Evolutionary conservation across 1,140 invertebrate species (phyloP), one percentile per base, ranked within the genome.

Genomic region (Caenorhabditis inopinata): DNA sequence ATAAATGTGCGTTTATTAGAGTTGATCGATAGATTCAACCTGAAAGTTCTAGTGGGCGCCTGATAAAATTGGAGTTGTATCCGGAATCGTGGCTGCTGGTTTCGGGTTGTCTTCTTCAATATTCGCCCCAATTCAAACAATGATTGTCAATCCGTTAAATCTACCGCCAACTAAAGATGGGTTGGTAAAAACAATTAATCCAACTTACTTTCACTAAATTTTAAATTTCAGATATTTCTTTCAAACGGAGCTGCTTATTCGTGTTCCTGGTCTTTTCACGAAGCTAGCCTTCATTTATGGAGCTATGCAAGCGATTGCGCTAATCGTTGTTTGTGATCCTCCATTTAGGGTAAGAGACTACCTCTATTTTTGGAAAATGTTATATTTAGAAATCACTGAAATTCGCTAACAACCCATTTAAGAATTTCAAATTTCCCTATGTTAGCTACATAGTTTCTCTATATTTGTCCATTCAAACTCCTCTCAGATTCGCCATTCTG

Each of bases 21-120:
- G 7, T 53, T 62, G 9, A 16, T 42, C 12, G 2, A 6, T 51
- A 47, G 27, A 11, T 48, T 12, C 12, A 32, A 29, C 14, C 18
- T 5, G 16, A 25, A 14, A 35, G 18, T 1, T 4, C 29, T 29
- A 83, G 83, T 87, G 86, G 86, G 85, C 86, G 2, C 86, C 86
- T 5, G 74, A 87, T 53, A 84, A 83, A 79, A 86, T 87, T 29
- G 86, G 86, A 6, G 79, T 85, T 14, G 76, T 84, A 4, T 82
- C 75, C 7, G 86, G 86, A 18, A 85, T 87, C 16, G 87, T 87
- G 2, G 86, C 87, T n/a, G 86, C 86, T n/a, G 87, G 87, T 18
- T 88, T 88, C 68, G 87, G 87, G 0, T 74, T 88, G 14, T 85
- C 85, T 6, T 85, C 87, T 18, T 86, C 85, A 1, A 88, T 88